Base-by-base conservation (phyloP, 2,797 vertebrate genomes). In the Xenentodon cancila region DNA sequence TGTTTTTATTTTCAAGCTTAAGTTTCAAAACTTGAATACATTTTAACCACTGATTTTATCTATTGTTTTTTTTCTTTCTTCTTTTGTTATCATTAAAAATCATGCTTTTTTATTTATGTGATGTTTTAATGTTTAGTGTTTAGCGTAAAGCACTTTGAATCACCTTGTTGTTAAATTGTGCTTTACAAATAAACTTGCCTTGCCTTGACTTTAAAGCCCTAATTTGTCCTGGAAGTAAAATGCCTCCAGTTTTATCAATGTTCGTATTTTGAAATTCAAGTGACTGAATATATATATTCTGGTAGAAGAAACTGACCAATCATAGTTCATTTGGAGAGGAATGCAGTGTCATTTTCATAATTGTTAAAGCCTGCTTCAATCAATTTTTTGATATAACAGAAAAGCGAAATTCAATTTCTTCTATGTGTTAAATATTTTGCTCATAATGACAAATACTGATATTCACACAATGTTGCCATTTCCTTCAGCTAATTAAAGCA, bases 261-360 rank as follows among this genome's bases (percentile, higher is more conserved):
- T 86, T 88, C 80, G 75, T 81, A 62, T 61, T 68, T 75, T 21
- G 46, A 80, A 81, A 84, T 74, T 73, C 68, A 82, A 77, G 71
- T 64, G 71, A 84, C 22, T 72, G 43, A 63, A 68, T 53, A 20
- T 19, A 68, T 53, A 20, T 19, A 18, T 27, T 67, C 57, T 62
- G 25, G 72, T 5, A 19, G 22, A 65, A 30, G 37, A 68, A 63
- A 75, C 71, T 60, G 43, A 67, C 40, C 43, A 40, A 52, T 21
- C 50, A 63, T 21, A 40, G 55, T 48, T 63, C 56, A 77, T 48
- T 34, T 25, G 42, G 15, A 30, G 34, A 52, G 34, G 6, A 32
- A 17, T 25, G 16, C 25, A 50, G 7, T 34, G 9, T 9, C n/a
- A 53, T 73, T n/a, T 55, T 53, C 25, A 57, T 19, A 44, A 18